A percentile compares a stretch with the other conserved stretches of the same genome.
Conservation (phyloP, 2,113 vertebrate species). For the Mormoops blainvillei region DNA sequence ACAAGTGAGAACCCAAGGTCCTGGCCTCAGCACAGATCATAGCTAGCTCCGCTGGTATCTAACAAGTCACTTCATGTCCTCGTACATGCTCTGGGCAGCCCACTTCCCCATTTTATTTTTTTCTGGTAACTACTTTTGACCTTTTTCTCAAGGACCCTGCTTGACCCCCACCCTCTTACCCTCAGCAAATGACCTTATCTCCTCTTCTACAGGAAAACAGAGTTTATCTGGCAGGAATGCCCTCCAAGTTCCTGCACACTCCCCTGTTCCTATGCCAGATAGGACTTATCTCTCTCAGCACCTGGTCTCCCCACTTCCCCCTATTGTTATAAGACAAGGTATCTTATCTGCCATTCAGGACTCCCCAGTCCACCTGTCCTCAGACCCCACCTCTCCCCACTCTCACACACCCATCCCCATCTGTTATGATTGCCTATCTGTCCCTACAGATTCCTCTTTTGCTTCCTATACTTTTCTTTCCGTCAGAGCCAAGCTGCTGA, state of each 20-base stretch:
- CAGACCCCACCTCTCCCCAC: background rate
- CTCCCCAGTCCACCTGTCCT: background rate
- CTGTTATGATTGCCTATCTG: background rate
- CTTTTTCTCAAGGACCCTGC: background rate
- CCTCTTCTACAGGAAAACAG: background rate
- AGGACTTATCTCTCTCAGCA: background rate
- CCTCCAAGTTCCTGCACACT: background rate
- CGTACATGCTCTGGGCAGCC: background rate
- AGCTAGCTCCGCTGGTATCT: background rate
- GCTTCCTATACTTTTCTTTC: background rate
- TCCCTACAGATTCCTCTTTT: background rate
- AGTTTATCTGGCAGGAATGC: constrained; percentile 1
- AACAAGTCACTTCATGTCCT: background rate
- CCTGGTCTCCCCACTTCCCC: background rate
- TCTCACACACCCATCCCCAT: background rate
- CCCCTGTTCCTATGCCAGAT: background rate
- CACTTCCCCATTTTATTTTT: background rate
- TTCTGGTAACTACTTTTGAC: background rate
- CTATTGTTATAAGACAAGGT: background rate
- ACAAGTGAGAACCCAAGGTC: background rate
- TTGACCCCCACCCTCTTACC: background rate
- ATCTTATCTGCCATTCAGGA: background rate
- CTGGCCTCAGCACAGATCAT: background rate
- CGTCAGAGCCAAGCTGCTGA: background rate
- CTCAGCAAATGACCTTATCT: background rate